phyloP scores from a whole-genome alignment of 2,113 vertebrate genomes.

The Variabilichromis moorii region DNA sequence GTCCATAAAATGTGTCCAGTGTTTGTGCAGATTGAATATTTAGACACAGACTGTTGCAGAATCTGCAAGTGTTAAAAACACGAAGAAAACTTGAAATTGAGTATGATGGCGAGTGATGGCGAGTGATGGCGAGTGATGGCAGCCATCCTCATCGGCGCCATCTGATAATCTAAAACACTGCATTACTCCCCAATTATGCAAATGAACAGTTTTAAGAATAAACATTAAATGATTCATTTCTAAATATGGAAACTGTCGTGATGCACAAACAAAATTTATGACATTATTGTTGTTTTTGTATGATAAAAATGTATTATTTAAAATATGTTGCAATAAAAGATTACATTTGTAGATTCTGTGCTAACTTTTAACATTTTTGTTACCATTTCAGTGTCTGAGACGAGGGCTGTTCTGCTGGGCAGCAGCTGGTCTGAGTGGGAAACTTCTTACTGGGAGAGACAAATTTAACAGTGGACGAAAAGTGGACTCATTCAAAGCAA shows the following conservation, averaged over 20 bases:
- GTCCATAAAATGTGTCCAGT: background rate
- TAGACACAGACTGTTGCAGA: background rate
- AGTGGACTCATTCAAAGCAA: accelerated
- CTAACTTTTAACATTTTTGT: accelerated
- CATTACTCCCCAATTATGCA: background rate
- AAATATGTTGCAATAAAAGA: no score
- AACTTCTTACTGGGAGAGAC: background rate
- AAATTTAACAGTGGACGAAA: background rate
- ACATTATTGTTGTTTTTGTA: accelerated
- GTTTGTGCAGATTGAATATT: background rate
- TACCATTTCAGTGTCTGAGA: background rate
- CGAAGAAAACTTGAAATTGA: accelerated
- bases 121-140: background rate
- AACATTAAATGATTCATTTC: accelerated
- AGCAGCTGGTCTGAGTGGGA: background rate
- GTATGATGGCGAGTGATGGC: background rate
- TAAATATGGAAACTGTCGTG: accelerated
- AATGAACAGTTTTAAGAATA: accelerated
- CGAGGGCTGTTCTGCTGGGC: accelerated
- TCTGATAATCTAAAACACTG: background rate
- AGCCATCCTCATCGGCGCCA: background rate
- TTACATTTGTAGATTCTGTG: background rate
- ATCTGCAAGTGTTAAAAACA: background rate
- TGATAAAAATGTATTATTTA: accelerated
- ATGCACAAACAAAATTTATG: background rate